Conservation (phyloP, 2,113 vertebrate genomes). For the Acanthisitta chloris region DNA sequence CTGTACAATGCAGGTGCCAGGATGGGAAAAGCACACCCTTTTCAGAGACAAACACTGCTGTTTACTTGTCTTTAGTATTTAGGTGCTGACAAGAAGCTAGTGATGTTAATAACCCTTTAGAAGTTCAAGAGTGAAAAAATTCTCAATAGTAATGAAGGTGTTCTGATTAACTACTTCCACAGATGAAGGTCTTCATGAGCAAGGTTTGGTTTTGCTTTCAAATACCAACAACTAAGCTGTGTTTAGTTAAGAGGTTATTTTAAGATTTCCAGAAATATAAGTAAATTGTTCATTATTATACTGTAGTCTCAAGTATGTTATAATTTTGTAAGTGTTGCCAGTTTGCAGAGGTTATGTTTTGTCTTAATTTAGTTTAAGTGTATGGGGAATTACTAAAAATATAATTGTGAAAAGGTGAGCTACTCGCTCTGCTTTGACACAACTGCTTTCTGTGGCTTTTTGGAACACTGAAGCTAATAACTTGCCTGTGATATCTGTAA, state of each 20-base stretch:
- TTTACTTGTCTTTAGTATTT: neutral
- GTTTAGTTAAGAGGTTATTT: neutral
- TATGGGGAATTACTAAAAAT: neutral
- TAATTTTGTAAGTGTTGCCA: neutral
- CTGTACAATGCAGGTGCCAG: neutral
- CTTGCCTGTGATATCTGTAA: neutral
- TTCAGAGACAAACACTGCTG: neutral
- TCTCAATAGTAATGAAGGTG: neutral
- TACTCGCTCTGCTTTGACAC: neutral
- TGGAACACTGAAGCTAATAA: neutral
- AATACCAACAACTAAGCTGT: neutral
- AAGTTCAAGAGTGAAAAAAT: neutral
- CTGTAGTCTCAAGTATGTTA: neutral
- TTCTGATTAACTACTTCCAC: neutral
- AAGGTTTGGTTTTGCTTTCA: neutral
- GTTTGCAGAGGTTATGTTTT: neutral
- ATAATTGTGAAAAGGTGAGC: neutral
- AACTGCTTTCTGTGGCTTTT: neutral
- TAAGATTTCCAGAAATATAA: neutral
- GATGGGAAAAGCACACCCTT: fast-evolving
- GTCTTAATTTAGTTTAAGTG: neutral
- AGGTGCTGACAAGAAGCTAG: neutral
- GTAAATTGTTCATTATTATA: neutral
- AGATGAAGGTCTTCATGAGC: neutral
- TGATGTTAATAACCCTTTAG: neutral